phyloP scores from a whole-genome alignment of 2,888 invertebrate species.

The Aporophyla lueneburgensis region DNA sequence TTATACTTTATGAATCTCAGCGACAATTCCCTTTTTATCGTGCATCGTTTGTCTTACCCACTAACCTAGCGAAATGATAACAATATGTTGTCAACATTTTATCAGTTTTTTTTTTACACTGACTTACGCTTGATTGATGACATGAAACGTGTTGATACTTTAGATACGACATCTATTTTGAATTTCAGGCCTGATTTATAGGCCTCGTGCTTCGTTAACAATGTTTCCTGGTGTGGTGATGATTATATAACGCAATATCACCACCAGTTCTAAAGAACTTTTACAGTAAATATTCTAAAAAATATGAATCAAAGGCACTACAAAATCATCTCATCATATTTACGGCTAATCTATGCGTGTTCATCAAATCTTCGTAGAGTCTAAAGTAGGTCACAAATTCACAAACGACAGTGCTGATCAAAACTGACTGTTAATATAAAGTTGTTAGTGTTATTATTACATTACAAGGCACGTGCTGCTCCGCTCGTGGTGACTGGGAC shows the following conservation, averaged over 20 bases:
- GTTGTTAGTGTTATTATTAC: constrained; percentile 28
- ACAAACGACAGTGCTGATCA: constrained; percentile 15
- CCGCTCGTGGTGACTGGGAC: constrained; percentile 17
- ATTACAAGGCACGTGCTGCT: constrained; percentile 36
- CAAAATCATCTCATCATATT: background rate
- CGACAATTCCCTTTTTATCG: constrained; percentile 53
- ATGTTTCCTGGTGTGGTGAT: constrained; percentile 23
- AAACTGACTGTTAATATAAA: constrained; percentile 40
- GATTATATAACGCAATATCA: constrained; percentile 17
- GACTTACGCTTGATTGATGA: constrained; percentile 82
- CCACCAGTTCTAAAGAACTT: background rate
- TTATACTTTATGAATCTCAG: constrained; percentile 62
- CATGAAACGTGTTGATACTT: constrained; percentile 53
- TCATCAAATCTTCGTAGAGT: background rate
- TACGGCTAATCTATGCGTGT: background rate
- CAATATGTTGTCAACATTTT: constrained; percentile 51
- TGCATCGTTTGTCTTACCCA: constrained; percentile 77
- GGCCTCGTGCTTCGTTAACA: constrained; percentile 33
- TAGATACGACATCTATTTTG: constrained; percentile 51
- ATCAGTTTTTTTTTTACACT: constrained; percentile 56
- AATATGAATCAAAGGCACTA: background rate
- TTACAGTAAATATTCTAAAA: background rate
- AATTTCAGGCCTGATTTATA: constrained; percentile 45
- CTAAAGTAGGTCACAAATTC: constrained; percentile 19
- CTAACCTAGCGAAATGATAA: constrained; percentile 84